Percentiles rank a stretch among this genome's conserved stretches.
phyloP scores from a whole-genome alignment of 1,140 invertebrate genomes.

The Lepidurus couesii region DNA sequence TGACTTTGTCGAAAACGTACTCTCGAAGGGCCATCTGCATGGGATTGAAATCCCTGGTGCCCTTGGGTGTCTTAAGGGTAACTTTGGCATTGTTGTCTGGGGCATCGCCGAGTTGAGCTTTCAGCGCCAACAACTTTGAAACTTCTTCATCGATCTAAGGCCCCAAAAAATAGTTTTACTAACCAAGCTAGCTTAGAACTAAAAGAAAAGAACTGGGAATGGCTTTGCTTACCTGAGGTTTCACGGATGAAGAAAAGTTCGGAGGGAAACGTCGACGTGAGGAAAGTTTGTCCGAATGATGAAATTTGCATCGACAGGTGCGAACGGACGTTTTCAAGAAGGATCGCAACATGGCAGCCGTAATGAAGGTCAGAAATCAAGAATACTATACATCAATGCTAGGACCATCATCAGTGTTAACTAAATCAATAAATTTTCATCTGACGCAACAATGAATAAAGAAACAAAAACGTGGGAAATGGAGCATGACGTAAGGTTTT shows the following conservation, averaged over 20 bases:
- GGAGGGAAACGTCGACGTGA: neutral
- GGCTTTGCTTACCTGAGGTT: conserved; percentile 20
- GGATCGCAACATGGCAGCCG: neutral
- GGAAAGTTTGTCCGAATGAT: conserved; percentile 2
- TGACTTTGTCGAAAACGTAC: conserved; percentile 81
- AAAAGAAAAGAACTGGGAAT: conserved; percentile 23
- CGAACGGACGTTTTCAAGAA: neutral
- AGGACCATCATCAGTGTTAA: conserved; percentile 34
- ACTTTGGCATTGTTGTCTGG: conserved; percentile 54
- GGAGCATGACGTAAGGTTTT: conserved; percentile 19
- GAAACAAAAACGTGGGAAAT: neutral
- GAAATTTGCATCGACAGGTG: neutral
- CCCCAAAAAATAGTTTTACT: conserved; percentile 35
- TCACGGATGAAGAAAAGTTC: neutral
- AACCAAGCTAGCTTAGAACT: conserved; percentile 27
- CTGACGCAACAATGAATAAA: conserved; percentile 29
- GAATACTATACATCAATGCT: conserved; percentile 36
- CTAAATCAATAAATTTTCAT: conserved; percentile 33
- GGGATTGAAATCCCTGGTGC: conserved; percentile 91
- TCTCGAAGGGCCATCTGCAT: conserved; percentile 90
- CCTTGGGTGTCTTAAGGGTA: conserved; percentile 86
- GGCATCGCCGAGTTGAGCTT: conserved; percentile 59
- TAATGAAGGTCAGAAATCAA: neutral
- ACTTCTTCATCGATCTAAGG: conserved; percentile 72
- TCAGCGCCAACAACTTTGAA: conserved; percentile 68